Evolutionary conservation across 2,888 invertebrate species (phyloP).

Genomic region (Blastobasis adustella): DNA sequence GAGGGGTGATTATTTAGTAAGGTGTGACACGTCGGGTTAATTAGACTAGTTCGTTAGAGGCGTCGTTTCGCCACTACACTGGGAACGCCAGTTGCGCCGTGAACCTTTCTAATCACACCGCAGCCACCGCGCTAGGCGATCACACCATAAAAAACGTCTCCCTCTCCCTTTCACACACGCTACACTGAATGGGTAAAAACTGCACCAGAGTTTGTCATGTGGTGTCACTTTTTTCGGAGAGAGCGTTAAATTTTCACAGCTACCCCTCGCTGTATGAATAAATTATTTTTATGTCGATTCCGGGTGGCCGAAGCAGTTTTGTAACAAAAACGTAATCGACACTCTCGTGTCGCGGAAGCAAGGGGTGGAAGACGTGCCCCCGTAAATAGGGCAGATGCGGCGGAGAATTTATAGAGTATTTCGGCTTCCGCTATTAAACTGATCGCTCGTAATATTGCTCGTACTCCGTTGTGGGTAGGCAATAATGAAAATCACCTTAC

Average conservation of each 20-base stretch:
- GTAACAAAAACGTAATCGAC: slow-evolving; percentile 54
- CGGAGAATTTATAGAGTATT: slow-evolving; percentile 3
- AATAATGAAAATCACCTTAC: slow-evolving; percentile 1
- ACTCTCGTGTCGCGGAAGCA: slow-evolving; percentile 53
- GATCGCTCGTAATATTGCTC: neutral
- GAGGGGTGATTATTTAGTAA: no score
- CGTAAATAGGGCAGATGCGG: slow-evolving; percentile 47
- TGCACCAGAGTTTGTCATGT: slow-evolving; percentile 43
- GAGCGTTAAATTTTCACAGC: slow-evolving; percentile 64
- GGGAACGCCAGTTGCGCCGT: slow-evolving; percentile 59
- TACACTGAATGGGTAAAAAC: slow-evolving; percentile 33
- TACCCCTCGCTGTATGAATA: slow-evolving; percentile 56
- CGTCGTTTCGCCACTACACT: slow-evolving; percentile 24
- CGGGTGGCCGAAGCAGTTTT: slow-evolving; percentile 59
- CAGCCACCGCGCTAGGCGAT: slow-evolving; percentile 41
- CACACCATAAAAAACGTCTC: slow-evolving; percentile 28
- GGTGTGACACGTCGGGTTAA: slow-evolving; percentile 31
- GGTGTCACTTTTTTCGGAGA: slow-evolving; percentile 58
- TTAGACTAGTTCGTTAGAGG: slow-evolving; percentile 33
- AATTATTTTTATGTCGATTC: slow-evolving; percentile 67
- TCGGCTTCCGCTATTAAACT: slow-evolving; percentile 2
- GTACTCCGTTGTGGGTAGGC: slow-evolving; percentile 2
- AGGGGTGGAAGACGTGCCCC: slow-evolving; percentile 48
- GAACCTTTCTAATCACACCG: slow-evolving; percentile 46
- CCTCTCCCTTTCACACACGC: slow-evolving; percentile 25